Evolutionary conservation across 2,888 invertebrate genomes (phyloP), one percentile per base, ranked within the genome.

Genomic region (Liodrosophila aerea): DNA sequence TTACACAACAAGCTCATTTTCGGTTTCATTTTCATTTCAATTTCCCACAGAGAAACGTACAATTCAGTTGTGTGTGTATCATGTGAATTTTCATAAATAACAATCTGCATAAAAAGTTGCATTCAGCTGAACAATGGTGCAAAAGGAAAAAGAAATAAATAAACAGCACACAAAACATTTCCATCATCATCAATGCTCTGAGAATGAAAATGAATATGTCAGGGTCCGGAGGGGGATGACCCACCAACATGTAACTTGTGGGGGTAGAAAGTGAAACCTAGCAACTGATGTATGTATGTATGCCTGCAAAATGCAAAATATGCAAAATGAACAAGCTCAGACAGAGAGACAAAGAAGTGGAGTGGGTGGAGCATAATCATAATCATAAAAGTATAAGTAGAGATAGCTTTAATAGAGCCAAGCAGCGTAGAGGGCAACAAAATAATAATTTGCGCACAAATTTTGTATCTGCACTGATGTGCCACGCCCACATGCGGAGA

Each of bases 281-380:
- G n/a, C n/a, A n/a, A n/a, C n/a, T n/a, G n/a, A n/a, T n/a, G n/a
- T n/a, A n/a, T n/a, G n/a, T n/a, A n/a, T n/a, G n/a, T n/a, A n/a
- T 60, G 70, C 59, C 46, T 45, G 71, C 50, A 51, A 71, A 78
- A 67, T 73, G 83, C 62, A 75, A 71, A 82, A 73, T 64, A 67
- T 73, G 83, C 62, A 75, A 71, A 82, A 73, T 64, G 58, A 68
- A 61, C 58, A 56, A 73, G 61, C 66, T 39, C 3, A 22, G 22
- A 22, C 22, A 22, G 22, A 22, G 22, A 22, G 22, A 22, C 3
- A 22, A 22, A 22, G 22, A 22, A 5, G 5, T 2, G 5, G 22
- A 22, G 22, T 4, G 22, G 22, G 22, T 5, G 53, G 44, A 66
- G 57, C 67, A 78, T 68, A 81, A 76, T 81, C 67, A 76, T 78